Percentiles rank a stretch among this genome's conserved stretches.
Evolutionary conservation across 2,113 vertebrate species (phyloP).

Genomic region (Dolichotis patagonum): DNA sequence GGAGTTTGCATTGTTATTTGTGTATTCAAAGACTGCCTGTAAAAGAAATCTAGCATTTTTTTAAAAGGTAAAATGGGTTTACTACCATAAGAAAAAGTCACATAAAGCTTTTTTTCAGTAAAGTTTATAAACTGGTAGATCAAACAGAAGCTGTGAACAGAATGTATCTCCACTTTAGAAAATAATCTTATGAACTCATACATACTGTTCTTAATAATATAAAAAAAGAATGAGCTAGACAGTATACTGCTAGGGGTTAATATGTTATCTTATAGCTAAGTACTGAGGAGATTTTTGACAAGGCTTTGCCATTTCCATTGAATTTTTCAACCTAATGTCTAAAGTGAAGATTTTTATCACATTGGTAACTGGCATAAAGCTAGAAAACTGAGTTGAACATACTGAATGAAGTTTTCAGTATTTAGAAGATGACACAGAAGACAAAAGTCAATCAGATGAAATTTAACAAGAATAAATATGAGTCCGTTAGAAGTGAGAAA

Average conservation of each 20-base stretch:
- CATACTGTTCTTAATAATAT: background rate
- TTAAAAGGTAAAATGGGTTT: slow-evolving; percentile 16
- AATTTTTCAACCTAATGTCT: background rate
- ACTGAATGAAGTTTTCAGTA: background rate
- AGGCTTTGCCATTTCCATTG: background rate
- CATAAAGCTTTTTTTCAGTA: background rate
- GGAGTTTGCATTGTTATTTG: background rate
- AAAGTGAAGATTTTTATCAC: background rate
- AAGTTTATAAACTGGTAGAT: background rate
- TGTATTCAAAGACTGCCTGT: background rate
- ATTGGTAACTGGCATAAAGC: background rate
- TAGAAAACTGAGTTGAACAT: background rate
- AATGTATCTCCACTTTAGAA: slow-evolving; percentile 10
- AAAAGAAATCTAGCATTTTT: slow-evolving; percentile 34
- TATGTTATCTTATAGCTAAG: background rate
- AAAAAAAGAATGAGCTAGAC: background rate
- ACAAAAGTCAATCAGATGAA: background rate
- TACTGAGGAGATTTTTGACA: background rate
- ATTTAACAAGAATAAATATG: slow-evolving; percentile 6
- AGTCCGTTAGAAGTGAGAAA: background rate
- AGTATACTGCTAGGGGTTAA: background rate
- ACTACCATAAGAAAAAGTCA: background rate
- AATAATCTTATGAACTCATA: background rate
- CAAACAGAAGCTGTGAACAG: background rate
- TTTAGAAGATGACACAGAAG: background rate